These are phyloP conservation scores for Pholis gunnellus DNA, from an alignment of 2,113 vertebrate genomes.

Conservation along the genomic window DNA sequence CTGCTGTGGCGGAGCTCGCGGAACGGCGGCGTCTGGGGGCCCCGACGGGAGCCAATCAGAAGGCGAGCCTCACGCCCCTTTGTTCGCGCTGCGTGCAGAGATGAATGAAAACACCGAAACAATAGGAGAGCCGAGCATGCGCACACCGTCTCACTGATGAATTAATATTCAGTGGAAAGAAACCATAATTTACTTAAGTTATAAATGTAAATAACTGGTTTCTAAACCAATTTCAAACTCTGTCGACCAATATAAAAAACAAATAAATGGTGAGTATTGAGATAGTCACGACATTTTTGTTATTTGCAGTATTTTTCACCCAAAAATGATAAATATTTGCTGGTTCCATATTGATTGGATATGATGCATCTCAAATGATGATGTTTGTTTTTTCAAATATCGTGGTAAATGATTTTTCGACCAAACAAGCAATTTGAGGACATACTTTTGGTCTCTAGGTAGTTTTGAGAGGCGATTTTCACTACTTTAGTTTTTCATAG, in stretches of 20 bases:
- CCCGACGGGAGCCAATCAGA: slow-evolving; percentile 72
- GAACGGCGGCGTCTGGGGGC: slow-evolving; percentile 31
- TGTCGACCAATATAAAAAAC: background rate
- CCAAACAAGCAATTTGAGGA: background rate
- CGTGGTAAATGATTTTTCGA: background rate
- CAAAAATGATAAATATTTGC: background rate
- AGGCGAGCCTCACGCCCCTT: slow-evolving; percentile 66
- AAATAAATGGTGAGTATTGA: background rate
- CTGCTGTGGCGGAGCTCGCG: slow-evolving; percentile 67
- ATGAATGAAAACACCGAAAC: slow-evolving; percentile 73
- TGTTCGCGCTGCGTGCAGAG: slow-evolving; percentile 64
- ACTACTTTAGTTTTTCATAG: background rate
- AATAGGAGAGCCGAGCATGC: slow-evolving; percentile 53
- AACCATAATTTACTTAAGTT: background rate
- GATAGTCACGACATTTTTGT: background rate
- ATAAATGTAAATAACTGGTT: background rate
- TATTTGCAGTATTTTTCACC: background rate
- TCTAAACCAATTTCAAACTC: slow-evolving; percentile 5
- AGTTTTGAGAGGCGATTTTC: background rate
- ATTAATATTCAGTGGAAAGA: background rate
- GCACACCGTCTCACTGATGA: background rate
- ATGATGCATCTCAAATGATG: background rate
- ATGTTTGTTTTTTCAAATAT: background rate
- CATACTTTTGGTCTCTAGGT: background rate
- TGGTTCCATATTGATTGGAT: background rate